phyloP scores from a whole-genome alignment of 2,888 invertebrate genomes.

The Barypeithes pellucidus region DNA sequence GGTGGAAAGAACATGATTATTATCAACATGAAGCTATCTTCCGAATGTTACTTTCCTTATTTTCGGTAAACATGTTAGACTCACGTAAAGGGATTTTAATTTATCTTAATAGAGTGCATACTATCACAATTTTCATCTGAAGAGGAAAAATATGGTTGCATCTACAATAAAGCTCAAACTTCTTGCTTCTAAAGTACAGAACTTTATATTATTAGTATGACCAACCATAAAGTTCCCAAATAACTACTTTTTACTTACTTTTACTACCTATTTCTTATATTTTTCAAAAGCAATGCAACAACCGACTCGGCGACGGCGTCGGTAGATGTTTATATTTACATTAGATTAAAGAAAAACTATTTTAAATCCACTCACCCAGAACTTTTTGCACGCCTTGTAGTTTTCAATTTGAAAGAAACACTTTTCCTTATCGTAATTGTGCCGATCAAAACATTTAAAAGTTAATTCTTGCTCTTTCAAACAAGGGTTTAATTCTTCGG shows the following conservation, averaged over 20 bases:
- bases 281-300: not conserved
- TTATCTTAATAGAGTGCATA: no score
- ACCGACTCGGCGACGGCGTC: constrained; percentile 32
- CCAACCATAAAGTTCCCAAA: not conserved
- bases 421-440: constrained; percentile 78
- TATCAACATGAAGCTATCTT: no score
- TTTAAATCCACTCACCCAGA: constrained; percentile 79
- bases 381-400: constrained; percentile 84
- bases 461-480: constrained; percentile 83
- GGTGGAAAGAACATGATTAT: no score
- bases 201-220: no score
- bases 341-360: not conserved
- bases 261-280: not conserved
- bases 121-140: no score
- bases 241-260: not conserved
- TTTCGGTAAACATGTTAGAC: no score
- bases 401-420: constrained; percentile 83
- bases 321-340: constrained; percentile 29
- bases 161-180: not conserved
- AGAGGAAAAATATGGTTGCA: no score
- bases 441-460: constrained; percentile 80
- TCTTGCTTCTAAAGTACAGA: not conserved
- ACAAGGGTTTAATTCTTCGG: constrained; percentile 71
- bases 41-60: no score
- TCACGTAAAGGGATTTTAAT: no score